Conservation (phyloP, 2,797 vertebrate genomes). For the Craterocephalus amniculus region DNA sequence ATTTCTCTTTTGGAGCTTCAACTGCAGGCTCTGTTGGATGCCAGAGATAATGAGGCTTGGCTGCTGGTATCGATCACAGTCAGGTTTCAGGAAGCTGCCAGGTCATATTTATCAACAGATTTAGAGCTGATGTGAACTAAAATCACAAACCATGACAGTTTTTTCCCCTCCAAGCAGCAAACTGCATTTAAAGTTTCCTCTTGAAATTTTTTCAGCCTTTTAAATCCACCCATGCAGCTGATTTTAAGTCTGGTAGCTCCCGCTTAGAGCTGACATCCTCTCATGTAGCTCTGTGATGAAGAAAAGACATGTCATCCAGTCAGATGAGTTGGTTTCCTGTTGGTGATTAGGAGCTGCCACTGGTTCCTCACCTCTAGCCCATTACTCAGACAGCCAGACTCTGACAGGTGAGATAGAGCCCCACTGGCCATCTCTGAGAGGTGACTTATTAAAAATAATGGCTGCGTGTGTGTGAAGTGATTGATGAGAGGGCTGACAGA, state of each 20-base stretch:
- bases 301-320: slow-evolving; percentile 34
- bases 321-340: slow-evolving; percentile 44
- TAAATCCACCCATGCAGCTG: slow-evolving; percentile 7
- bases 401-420: slow-evolving; percentile 62
- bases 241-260: slow-evolving; percentile 16
- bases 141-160: slow-evolving; percentile 1
- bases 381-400: slow-evolving; percentile 59
- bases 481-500: slow-evolving; percentile 68
- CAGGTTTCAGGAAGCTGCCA: slow-evolving; percentile 31
- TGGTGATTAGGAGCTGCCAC: slow-evolving; percentile 56
- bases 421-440: slow-evolving; percentile 48
- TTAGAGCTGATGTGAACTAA: slow-evolving; percentile 21
- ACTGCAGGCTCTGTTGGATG: slow-evolving; percentile 31
- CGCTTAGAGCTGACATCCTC: slow-evolving; percentile 7
- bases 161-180: slow-evolving; percentile 4
- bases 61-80: slow-evolving; percentile 37
- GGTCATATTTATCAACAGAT: slow-evolving; percentile 20
- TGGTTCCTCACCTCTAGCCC: slow-evolving; percentile 41
- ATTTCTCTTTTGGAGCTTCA: slow-evolving; percentile 28
- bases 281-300: slow-evolving; percentile 17
- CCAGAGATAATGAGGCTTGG: slow-evolving; percentile 42
- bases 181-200: neutral
- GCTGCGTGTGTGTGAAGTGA: slow-evolving; percentile 60
- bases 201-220: slow-evolving; percentile 9
- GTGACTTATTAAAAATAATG: slow-evolving; percentile 73